A percentile compares a stretch with the other conserved stretches of the same genome.
Evolutionary conservation across 2,888 invertebrate species (phyloP).

Genomic region (Cantharis lateralis): DNA sequence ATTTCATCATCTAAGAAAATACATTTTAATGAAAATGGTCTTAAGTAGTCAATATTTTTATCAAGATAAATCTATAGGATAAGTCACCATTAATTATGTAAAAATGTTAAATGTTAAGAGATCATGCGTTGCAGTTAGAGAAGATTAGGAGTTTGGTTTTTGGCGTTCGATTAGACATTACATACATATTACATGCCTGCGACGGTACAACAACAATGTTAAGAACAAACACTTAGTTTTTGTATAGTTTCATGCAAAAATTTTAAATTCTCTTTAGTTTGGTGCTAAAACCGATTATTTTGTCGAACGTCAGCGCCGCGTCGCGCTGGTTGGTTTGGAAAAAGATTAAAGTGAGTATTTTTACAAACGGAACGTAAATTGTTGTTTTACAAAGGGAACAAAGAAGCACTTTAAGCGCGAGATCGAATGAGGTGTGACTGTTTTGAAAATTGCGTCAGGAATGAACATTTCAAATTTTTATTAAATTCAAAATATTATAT

Average conservation of each 20-base stretch:
- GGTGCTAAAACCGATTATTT: not conserved
- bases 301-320: no score
- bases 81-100: not conserved
- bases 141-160: not conserved
- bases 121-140: not conserved
- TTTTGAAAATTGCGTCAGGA: no score
- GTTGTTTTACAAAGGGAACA: no score
- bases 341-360: no score
- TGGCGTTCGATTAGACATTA: not conserved
- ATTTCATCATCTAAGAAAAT: conserved; percentile 57
- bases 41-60: not conserved
- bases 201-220: not conserved
- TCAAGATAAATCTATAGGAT: not conserved
- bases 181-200: not conserved
- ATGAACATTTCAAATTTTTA: not conserved
- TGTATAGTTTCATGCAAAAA: not conserved
- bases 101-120: not conserved
- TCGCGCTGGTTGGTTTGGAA: no score
- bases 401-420: no score
- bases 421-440: no score
- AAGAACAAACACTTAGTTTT: not conserved
- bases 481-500: not conserved
- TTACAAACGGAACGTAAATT: no score
- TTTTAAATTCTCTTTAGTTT: not conserved
- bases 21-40: not conserved